Conservation (phyloP, 2,797 vertebrate species). For the Enteromius unitaeniatus region DNA sequence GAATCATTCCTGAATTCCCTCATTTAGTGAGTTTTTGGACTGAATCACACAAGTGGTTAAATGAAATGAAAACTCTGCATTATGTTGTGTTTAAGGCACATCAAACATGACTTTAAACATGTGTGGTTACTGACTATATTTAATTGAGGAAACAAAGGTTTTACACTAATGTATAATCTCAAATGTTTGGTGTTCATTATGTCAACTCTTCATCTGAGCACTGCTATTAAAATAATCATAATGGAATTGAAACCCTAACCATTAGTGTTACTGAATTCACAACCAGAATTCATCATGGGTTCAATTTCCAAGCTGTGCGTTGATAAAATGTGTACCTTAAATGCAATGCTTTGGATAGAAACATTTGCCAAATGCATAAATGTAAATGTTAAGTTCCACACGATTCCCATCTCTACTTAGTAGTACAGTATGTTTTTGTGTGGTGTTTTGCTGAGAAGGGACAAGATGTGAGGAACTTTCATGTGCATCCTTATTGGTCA, state of each 20-base stretch:
- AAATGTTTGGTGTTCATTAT: background rate
- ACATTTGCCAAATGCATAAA: background rate
- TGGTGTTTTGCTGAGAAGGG: constrained; percentile 4
- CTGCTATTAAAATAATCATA: background rate
- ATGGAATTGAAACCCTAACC: background rate
- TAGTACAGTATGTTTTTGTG: background rate
- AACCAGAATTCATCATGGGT: background rate
- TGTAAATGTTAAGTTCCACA: background rate
- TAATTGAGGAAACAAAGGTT: background rate
- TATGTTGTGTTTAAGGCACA: background rate
- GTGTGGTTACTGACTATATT: background rate
- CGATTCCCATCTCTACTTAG: background rate
- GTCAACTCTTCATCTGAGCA: background rate
- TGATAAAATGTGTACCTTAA: background rate
- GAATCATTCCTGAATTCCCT: background rate
- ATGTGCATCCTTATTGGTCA: constrained; percentile 48
- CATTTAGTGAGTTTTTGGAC: background rate
- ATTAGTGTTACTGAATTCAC: background rate
- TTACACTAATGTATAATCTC: background rate
- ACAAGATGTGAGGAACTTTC: background rate
- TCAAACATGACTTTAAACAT: no score
- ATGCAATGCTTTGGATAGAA: background rate
- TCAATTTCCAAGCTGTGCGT: background rate
- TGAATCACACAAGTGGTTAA: background rate
- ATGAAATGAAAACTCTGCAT: background rate